phyloP scores from a whole-genome alignment of 2,797 vertebrate species.

The Mormyrus hasselquistii region DNA sequence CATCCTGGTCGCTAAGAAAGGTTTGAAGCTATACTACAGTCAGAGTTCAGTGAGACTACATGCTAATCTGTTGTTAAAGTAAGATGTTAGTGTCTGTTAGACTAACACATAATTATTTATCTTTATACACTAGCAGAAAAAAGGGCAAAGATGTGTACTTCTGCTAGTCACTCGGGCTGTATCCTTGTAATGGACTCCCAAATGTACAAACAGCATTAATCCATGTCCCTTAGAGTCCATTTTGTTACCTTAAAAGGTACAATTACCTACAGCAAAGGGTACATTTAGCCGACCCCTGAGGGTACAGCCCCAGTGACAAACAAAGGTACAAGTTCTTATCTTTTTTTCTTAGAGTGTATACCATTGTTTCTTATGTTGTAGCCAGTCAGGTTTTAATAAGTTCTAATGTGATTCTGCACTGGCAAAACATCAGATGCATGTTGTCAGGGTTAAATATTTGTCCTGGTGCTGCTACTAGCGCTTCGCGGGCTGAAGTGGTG shows the following conservation, averaged over 20 bases:
- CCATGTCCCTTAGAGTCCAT: neutral
- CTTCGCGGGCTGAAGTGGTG: neutral
- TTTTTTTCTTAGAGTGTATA: neutral
- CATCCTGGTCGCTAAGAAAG: constrained; percentile 6
- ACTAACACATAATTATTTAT: neutral
- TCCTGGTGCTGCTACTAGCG: neutral
- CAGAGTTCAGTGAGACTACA: neutral
- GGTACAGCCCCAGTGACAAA: neutral
- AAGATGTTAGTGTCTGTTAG: neutral
- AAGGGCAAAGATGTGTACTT: neutral
- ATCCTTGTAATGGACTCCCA: neutral
- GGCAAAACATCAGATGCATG: neutral
- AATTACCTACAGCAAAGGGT: neutral
- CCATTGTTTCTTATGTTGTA: neutral
- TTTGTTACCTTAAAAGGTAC: neutral
- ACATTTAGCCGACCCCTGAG: neutral
- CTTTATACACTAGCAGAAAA: neutral
- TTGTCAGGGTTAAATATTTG: neutral
- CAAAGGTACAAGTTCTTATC: neutral
- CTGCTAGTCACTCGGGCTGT: neutral
- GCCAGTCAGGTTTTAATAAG: neutral
- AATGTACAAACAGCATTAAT: neutral
- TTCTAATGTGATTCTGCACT: neutral
- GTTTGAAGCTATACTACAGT: neutral
- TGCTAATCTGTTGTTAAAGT: neutral